Evolutionary conservation across 1,140 invertebrate species (phyloP).

Genomic region (Drosophila ogumai): DNA sequence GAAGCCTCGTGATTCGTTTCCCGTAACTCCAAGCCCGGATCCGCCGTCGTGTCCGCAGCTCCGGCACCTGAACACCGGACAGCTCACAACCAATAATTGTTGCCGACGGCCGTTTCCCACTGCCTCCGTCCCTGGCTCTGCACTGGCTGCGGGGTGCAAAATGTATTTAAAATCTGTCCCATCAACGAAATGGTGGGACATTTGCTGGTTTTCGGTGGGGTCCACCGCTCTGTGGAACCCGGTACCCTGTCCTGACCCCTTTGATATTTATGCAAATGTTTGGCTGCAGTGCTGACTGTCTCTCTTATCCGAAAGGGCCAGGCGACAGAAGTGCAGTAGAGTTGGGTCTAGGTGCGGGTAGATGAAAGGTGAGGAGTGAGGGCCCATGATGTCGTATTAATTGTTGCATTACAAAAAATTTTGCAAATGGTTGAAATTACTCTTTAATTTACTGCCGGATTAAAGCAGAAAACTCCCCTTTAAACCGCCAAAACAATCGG

Average conservation of each 20-base stretch:
- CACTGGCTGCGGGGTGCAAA: slow-evolving; percentile 37
- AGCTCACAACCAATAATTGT: slow-evolving; percentile 57
- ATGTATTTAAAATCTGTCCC: slow-evolving; percentile 64
- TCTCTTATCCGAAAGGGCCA: slow-evolving; percentile 37
- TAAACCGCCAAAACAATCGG: slow-evolving; percentile 14
- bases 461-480: background rate
- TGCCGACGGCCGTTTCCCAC: slow-evolving; percentile 41
- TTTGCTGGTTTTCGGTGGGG: slow-evolving; percentile 30
- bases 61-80: slow-evolving; percentile 34
- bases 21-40: slow-evolving; percentile 1
- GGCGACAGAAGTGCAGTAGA: slow-evolving; percentile 23
- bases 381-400: slow-evolving; percentile 49
- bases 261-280: slow-evolving; percentile 63
- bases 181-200: slow-evolving; percentile 53
- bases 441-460: background rate
- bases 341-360: background rate
- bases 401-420: slow-evolving; percentile 5
- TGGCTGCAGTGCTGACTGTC: slow-evolving; percentile 32
- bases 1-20: slow-evolving; percentile 19
- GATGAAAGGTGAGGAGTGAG: slow-evolving; percentile 11
- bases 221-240: background rate
- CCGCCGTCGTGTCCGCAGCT: slow-evolving; percentile 9
- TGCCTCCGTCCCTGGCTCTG: slow-evolving; percentile 1
- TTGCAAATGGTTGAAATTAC: background rate
- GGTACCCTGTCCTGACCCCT: background rate